phyloP scores from a whole-genome alignment of 2,797 vertebrate genomes.

The Sebastiscus tertius region DNA sequence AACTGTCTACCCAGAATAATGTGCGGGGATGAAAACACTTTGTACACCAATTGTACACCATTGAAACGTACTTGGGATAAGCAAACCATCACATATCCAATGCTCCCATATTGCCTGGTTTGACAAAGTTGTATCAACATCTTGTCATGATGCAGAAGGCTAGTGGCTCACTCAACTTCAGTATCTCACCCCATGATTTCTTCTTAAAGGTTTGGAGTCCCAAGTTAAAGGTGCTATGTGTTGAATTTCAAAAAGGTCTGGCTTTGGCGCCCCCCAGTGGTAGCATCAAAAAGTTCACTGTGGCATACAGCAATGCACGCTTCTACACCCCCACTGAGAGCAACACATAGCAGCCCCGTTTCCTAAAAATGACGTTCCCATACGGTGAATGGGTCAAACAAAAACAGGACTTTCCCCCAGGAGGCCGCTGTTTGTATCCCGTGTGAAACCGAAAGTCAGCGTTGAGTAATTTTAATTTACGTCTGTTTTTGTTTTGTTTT shows the following conservation, averaged over 20 bases:
- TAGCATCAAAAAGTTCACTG: neutral
- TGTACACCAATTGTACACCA: neutral
- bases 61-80: neutral
- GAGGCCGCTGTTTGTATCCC: neutral
- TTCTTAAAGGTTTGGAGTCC: neutral
- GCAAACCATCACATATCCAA: neutral
- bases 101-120: too few species aligned
- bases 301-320: too few species aligned
- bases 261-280: neutral
- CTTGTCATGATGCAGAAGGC: neutral
- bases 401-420: neutral
- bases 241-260: neutral
- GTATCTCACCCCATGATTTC: neutral
- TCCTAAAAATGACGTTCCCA: too few species aligned
- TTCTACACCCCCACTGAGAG: neutral
- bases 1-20: neutral
- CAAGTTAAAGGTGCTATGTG: neutral
- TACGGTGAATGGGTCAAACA: too few species aligned
- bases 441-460: neutral
- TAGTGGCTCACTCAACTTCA: neutral
- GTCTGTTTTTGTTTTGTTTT: too few species aligned
- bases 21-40: neutral
- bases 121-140: neutral
- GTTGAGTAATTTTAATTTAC: neutral
- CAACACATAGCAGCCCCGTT: neutral